Base-by-base conservation (phyloP, 2,888 invertebrate genomes). In the Lithosia quadra region DNA sequence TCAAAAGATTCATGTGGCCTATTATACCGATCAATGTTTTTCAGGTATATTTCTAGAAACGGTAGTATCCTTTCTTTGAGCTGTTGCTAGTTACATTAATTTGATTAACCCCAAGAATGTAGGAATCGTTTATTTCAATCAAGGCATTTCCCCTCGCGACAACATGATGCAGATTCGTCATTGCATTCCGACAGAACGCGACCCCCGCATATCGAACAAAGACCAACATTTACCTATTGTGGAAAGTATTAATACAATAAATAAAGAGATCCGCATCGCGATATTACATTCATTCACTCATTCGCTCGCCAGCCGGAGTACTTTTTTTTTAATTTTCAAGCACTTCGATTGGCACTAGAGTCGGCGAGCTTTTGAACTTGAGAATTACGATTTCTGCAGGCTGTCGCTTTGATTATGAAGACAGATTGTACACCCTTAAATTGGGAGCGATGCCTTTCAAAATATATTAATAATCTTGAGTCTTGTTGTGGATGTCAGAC, bases 321-420 rank as follows among this genome's bases (percentile, higher is more conserved):
- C 64, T 73, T 81, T 84, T 87, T 34, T 88, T 86, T 77, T 61
- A 82, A 84, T 87, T 87, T 82, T 85, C 83, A 86, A 89, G 86
- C 80, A 90, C 90, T 93, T 91, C 91, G 92, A 93, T 93, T 92
- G 91, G 91, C 88, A 88, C 89, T 91, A 86, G 81, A 88, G 90
- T 86, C 93, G 92, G 93, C 88, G 75, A 77, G 87, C 92, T 90
- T 93, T 92, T 89, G 89, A 91, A 82, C 79, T 78, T 84, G 75
- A 84, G 82, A 86, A 86, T 89, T 86, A 76, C 75, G 78, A 81
- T 78, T 81, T 82, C 75, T 78, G 80, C 80, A 81, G 80, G 76
- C 78, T 76, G 81, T 79, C 80, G 82, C 73, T 80, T 76, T 81
- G 80, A 81, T 81, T 79, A 68, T 66, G 66, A 76, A 77, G 77